Evolutionary conservation across 2,113 vertebrate species (phyloP).

Genomic region (Porphyrio hochstetteri): DNA sequence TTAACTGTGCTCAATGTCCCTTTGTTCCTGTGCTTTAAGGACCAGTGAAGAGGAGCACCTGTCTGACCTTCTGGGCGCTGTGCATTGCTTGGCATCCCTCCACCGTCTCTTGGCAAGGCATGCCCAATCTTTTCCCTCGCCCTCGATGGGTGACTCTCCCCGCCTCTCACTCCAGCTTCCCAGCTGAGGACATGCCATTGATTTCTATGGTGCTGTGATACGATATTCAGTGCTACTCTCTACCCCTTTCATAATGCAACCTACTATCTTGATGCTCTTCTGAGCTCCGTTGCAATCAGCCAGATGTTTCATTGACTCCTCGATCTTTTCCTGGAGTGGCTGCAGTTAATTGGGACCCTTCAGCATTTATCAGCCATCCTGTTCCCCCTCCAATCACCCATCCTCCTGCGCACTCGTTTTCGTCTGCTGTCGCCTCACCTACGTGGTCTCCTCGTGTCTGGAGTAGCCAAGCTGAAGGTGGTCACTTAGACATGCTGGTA

Average conservation of each 20-base stretch:
- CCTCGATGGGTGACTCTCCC: conserved; percentile 44
- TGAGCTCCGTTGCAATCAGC: conserved; percentile 45
- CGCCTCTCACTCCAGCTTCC: conserved; percentile 14
- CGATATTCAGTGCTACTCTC: conserved; percentile 7
- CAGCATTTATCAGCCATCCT: not conserved
- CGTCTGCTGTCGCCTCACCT: not conserved
- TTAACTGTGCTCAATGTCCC: conserved; percentile 16
- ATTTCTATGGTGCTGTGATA: conserved; percentile 28
- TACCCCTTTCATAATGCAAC: conserved; percentile 3
- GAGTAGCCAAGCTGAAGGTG: not conserved
- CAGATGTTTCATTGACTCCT: conserved; percentile 68
- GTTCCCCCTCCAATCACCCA: not conserved
- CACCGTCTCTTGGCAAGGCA: conserved; percentile 43
- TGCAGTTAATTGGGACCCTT: conserved; percentile 48
- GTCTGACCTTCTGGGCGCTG: conserved; percentile 26
- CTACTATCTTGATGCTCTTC: conserved; percentile 45
- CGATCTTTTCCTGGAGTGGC: conserved; percentile 43
- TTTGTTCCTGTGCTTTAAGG: conserved; percentile 42
- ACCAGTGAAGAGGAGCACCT: conserved; percentile 60
- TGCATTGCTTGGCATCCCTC: conserved; percentile 45
- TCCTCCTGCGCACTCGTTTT: not conserved
- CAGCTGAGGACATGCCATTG: conserved; percentile 46
- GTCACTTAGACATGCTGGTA: not conserved
- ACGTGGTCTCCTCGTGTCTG: not conserved
- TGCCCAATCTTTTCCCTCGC: not conserved